These are phyloP conservation scores for Odobenus rosmarus DNA, from an alignment of 2,113 vertebrate genomes.

Conservation along the genomic window DNA sequence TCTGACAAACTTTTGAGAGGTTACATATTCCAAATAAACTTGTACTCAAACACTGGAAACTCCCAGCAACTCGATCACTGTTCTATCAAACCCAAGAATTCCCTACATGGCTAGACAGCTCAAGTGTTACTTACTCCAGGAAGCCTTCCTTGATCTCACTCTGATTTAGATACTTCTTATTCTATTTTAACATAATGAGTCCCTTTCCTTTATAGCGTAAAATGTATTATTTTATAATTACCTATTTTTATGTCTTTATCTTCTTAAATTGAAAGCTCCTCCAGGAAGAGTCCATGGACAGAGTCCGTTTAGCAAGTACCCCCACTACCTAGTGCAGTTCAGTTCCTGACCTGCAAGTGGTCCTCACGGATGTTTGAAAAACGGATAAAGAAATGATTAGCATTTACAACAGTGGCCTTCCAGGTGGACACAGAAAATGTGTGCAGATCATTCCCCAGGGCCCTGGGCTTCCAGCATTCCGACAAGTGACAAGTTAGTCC, in stretches of 20 bases:
- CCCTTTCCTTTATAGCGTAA: neutral
- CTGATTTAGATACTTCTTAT: neutral
- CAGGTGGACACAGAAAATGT: rapidly evolving
- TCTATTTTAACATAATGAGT: neutral
- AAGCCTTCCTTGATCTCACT: neutral
- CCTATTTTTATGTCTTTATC: neutral
- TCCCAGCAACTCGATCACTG: neutral
- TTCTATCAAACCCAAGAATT: neutral
- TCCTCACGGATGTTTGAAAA: neutral
- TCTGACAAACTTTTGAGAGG: neutral
- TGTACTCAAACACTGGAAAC: neutral
- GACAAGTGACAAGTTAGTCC: neutral
- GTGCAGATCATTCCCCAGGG: neutral
- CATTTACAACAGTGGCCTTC: neutral
- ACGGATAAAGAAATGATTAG: neutral
- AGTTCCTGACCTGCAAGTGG: neutral
- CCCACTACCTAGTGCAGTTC: neutral
- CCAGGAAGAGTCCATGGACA: neutral
- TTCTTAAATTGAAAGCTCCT: neutral
- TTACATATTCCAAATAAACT: neutral
- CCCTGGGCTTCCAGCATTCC: neutral
- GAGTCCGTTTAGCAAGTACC: neutral
- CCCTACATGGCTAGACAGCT: neutral
- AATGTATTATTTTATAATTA: neutral
- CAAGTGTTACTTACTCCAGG: neutral